Percentiles rank a stretch among this genome's conserved stretches.
Conservation (phyloP, 2,888 invertebrate species). For the Trichogramma dendrolimi region DNA sequence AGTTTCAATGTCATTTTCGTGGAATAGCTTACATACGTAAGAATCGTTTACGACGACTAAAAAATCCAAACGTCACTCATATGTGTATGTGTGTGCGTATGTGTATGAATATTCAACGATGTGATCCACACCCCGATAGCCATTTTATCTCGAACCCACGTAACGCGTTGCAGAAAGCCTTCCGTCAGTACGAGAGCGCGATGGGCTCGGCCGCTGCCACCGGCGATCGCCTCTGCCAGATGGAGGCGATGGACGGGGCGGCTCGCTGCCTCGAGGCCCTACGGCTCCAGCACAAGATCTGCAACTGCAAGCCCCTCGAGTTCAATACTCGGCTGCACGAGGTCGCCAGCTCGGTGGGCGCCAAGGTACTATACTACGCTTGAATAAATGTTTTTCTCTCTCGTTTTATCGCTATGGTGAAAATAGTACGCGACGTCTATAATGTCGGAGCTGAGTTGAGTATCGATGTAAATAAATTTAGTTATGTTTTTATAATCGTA, state of each 20-base stretch:
- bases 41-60: too few relatives aligned
- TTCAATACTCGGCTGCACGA: slow-evolving; percentile 80
- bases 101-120: neutral
- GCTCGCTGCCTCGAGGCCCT: slow-evolving; percentile 76
- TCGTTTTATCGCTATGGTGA: too few relatives aligned
- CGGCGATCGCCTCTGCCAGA: slow-evolving; percentile 79
- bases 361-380: slow-evolving; percentile 71
- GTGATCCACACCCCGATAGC: too few relatives aligned
- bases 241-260: slow-evolving; percentile 87
- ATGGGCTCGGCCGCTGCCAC: slow-evolving; percentile 77
- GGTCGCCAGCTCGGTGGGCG: slow-evolving; percentile 80
- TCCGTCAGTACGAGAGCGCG: slow-evolving; percentile 79
- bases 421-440: too few relatives aligned
- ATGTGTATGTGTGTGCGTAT: neutral
- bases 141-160: too few relatives aligned
- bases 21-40: too few relatives aligned
- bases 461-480: too few relatives aligned
- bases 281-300: slow-evolving; percentile 75
- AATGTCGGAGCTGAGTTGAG: too few relatives aligned
- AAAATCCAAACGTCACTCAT: neutral
- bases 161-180: slow-evolving; percentile 57
- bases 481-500: too few relatives aligned
- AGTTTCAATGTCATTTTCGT: too few relatives aligned
- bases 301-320: slow-evolving; percentile 80
- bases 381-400: neutral